Evolutionary conservation across 2,797 vertebrate genomes (phyloP).

Genomic region (Bothrops alternatus): DNA sequence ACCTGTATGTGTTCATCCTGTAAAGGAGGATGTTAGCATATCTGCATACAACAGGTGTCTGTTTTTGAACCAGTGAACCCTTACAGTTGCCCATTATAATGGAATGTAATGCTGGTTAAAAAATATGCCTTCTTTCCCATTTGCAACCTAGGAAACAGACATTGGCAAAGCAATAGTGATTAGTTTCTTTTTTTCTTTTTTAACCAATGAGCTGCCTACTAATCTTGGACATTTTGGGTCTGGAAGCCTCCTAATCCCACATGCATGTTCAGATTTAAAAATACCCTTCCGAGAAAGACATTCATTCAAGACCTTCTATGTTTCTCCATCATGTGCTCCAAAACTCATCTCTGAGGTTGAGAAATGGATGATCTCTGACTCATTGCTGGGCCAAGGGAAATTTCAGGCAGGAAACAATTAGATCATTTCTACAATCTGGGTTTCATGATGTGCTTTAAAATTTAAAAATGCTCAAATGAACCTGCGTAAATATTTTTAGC

Average conservation of each 20-base stretch:
- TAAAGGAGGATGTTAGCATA: background rate
- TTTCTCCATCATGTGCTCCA: background rate
- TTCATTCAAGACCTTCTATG: background rate
- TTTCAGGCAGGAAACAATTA: background rate
- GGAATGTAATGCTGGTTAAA: background rate
- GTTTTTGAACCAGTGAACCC: no score
- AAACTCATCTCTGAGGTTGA: background rate
- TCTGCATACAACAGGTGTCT: background rate
- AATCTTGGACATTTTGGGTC: background rate
- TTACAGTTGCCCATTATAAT: background rate
- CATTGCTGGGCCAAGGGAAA: background rate
- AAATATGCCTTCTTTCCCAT: background rate
- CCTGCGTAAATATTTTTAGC: background rate
- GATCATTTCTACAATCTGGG: background rate
- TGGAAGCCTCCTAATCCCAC: background rate
- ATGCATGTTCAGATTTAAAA: background rate
- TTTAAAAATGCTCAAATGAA: background rate
- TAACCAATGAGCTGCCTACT: background rate
- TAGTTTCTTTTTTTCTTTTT: background rate
- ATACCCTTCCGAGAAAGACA: background rate
- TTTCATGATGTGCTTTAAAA: background rate
- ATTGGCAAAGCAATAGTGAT: background rate
- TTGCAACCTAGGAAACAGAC: background rate
- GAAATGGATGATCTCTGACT: background rate
- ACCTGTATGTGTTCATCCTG: background rate